These are phyloP conservation scores for Heteropelma amictum DNA, from an alignment of 2,888 invertebrate species.

Conservation along the genomic window DNA sequence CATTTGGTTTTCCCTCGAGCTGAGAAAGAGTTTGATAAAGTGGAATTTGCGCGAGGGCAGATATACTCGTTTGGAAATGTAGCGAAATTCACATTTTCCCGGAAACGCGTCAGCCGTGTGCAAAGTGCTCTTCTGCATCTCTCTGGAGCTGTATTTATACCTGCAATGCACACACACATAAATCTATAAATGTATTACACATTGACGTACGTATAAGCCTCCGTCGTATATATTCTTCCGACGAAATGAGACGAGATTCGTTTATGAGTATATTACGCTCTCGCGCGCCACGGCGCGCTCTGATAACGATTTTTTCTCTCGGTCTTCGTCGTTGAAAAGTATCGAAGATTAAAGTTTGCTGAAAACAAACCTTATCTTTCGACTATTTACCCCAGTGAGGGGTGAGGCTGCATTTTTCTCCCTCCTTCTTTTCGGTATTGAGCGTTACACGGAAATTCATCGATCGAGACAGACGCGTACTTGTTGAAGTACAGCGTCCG, in stretches of 20 bases:
- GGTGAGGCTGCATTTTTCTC: constrained; percentile 19
- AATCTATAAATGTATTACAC: background rate
- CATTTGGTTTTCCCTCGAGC: too few species aligned
- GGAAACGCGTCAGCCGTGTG: too few species aligned
- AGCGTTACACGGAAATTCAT: background rate
- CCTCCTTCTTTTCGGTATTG: constrained; percentile 2
- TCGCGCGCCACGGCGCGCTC: constrained; percentile 2
- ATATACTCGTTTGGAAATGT: too few species aligned
- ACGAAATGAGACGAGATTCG: constrained; percentile 16
- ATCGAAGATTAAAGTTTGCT: constrained; percentile 68
- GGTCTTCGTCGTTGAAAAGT: constrained; percentile 56
- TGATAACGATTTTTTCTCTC: constrained; percentile 66
- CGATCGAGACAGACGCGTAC: background rate
- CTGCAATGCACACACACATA: too few species aligned
- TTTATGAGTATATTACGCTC: constrained; percentile 2
- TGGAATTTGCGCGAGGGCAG: too few species aligned
- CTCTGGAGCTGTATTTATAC: too few species aligned
- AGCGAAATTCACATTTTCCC: too few species aligned
- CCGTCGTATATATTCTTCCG: background rate
- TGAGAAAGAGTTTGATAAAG: too few species aligned
- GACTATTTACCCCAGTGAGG: constrained; percentile 52
- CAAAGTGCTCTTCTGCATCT: too few species aligned
- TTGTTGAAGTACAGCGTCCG: too few species aligned
- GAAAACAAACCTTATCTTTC: constrained; percentile 71
- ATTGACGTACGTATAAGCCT: background rate